These are phyloP conservation scores for Melanaphis sacchari DNA, from an alignment of 1,140 invertebrate genomes.

Conservation along the genomic window DNA sequence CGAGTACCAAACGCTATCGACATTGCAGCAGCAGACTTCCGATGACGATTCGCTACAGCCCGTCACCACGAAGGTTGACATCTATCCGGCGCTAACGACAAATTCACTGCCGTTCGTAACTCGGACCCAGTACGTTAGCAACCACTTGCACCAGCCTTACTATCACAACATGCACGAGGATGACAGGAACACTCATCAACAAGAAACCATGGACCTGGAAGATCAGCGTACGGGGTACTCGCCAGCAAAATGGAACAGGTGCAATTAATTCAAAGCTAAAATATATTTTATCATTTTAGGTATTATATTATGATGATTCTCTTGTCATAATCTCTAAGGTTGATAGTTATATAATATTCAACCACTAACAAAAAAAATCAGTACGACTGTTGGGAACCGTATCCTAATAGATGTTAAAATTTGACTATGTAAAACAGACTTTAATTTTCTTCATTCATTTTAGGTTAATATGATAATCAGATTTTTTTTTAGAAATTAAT, in stretches of 20 bases:
- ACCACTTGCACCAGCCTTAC: not conserved
- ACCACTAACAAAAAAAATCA: too few species aligned
- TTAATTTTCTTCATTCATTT: too few species aligned
- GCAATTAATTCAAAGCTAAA: too few species aligned
- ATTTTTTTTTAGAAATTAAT: too few species aligned
- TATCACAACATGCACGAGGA: not conserved
- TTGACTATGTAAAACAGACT: too few species aligned
- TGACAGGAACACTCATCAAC: not conserved
- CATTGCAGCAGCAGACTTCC: not conserved
- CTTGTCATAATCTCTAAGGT: too few species aligned
- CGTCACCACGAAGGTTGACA: not conserved
- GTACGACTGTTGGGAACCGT: too few species aligned
- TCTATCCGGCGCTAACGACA: not conserved
- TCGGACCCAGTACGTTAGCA: not conserved
- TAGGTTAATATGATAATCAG: too few species aligned
- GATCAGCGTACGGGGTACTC: not conserved
- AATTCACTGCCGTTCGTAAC: not conserved
- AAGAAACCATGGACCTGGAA: not conserved
- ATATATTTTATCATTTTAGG: too few species aligned
- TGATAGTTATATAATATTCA: too few species aligned
- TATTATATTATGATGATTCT: too few species aligned
- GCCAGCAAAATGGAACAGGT: not conserved
- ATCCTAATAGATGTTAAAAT: too few species aligned
- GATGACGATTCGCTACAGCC: not conserved
- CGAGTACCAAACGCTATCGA: not conserved